A percentile compares a stretch with the other conserved stretches of the same genome.
Conservation (phyloP, 2,888 invertebrate species). For the Chromoteleia sp. region DNA sequence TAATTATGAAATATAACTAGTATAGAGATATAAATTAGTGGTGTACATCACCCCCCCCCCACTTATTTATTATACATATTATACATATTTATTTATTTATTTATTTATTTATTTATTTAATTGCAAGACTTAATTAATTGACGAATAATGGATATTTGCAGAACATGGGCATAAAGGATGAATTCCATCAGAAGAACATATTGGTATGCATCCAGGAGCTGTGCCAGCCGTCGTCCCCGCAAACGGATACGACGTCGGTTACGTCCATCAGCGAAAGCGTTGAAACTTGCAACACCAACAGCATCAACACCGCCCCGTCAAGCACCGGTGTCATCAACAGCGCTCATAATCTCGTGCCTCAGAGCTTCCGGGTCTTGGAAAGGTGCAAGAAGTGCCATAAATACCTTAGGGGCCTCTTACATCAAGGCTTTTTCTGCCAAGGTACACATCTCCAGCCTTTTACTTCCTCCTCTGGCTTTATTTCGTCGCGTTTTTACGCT, state of each 20-base stretch:
- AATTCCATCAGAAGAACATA: slow-evolving; percentile 89
- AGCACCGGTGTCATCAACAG: slow-evolving; percentile 72
- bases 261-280: slow-evolving; percentile 70
- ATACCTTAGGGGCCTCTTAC: slow-evolving; percentile 89
- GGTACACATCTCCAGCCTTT: slow-evolving; percentile 81
- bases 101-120: too few species aligned
- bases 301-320: slow-evolving; percentile 62
- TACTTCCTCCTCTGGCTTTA: slow-evolving; percentile 34
- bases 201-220: slow-evolving; percentile 89
- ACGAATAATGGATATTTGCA: slow-evolving; percentile 80
- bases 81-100: too few species aligned
- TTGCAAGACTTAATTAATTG: slow-evolving; percentile 4
- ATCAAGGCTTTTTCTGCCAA: slow-evolving; percentile 90
- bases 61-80: too few species aligned
- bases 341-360: slow-evolving; percentile 86
- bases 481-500: slow-evolving; percentile 41
- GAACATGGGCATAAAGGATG: slow-evolving; percentile 91
- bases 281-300: slow-evolving; percentile 70
- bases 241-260: slow-evolving; percentile 70
- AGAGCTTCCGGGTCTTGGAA: slow-evolving; percentile 89
- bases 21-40: too few species aligned
- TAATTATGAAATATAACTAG: too few species aligned
- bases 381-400: slow-evolving; percentile 91
- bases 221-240: slow-evolving; percentile 80
- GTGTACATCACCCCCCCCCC: too few species aligned